phyloP scores from a whole-genome alignment of 1,140 invertebrate species.

The Wiebesia pumilae region DNA sequence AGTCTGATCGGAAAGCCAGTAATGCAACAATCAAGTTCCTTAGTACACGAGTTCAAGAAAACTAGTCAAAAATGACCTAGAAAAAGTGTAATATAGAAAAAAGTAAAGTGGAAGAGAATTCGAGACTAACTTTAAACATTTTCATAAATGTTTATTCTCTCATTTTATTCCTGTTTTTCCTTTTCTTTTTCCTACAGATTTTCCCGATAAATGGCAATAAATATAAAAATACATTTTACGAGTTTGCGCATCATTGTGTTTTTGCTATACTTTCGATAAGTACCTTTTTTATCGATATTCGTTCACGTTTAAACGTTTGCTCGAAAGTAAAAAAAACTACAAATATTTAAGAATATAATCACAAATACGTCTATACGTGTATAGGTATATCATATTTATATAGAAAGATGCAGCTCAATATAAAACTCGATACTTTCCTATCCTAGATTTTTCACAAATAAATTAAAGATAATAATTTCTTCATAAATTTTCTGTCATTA shows the following conservation, averaged over 20 bases:
- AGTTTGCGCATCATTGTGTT: background rate
- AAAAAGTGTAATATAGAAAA: background rate
- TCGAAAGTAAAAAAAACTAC: no score
- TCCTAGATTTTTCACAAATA: no score
- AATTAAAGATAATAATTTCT: no score
- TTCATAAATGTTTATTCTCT: background rate
- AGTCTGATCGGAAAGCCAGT: slow-evolving; percentile 31
- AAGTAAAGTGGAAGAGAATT: no score
- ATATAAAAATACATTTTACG: background rate
- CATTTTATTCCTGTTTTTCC: background rate
- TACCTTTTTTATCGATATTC: no score
- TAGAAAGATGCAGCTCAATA: no score
- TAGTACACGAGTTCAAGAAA: background rate
- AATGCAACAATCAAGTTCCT: slow-evolving; percentile 28
- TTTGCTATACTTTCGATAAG: background rate
- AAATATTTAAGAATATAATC: no score
- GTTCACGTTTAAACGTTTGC: no score
- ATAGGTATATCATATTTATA: no score
- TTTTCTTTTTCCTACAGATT: background rate
- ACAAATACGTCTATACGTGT: no score
- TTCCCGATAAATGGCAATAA: background rate
- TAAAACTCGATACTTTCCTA: no score
- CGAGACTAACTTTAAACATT: background rate
- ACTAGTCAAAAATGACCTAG: background rate
- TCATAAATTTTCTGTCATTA: no score